Base-by-base conservation (phyloP, 2,797 vertebrate genomes). In the Knipowitschia caucasica region DNA sequence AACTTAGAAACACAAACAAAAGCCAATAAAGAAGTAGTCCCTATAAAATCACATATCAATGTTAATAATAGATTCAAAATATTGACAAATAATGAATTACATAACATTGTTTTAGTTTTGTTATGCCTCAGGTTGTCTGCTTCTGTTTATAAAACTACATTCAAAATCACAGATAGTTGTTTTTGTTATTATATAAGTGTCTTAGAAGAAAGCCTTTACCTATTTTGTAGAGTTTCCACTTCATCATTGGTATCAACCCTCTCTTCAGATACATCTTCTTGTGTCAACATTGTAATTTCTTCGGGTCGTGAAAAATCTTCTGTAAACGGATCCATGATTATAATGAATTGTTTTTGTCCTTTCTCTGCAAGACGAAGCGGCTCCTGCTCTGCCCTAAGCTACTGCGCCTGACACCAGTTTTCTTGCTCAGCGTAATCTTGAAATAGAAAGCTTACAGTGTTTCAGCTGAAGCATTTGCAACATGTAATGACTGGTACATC, bases 361-460 rank as follows among this genome's bases (percentile, higher is more conserved):
- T 65, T 69, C 67, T 20, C 23, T 60, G 31, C 67, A 3, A 59
- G 67, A 62, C 56, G 15, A 33, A 8, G 46, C 46, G n/a, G 24
- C 36, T 3, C 10, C 72, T 46, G 55, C 60, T 69, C 75, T 71
- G 76, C 67, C 78, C 73, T 60, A 60, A 79, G 62, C 17, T 5
- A 55, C 63, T 38, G 24, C 39, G 47, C 67, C 51, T 17, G 38
- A 65, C 30, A 53, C 31, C 43, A 53, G 64, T 77, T 86, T 69
- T 83, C 84, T 62, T 72, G 80, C 85, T 88, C 91, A 90, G 90
- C 88, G 56, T 71, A 67, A 84, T 88, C 88, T 88, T 73, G 81
- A 91, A 92, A 92, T 91, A 91, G 88, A 86, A 84, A 77, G 81
- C 80, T 57, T 84, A 83, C 81, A 20, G 58, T 70, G 73, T 86